These are phyloP conservation scores for Urosaurus nigricauda DNA, from an alignment of 2,797 vertebrate species.

Conservation along the genomic window DNA sequence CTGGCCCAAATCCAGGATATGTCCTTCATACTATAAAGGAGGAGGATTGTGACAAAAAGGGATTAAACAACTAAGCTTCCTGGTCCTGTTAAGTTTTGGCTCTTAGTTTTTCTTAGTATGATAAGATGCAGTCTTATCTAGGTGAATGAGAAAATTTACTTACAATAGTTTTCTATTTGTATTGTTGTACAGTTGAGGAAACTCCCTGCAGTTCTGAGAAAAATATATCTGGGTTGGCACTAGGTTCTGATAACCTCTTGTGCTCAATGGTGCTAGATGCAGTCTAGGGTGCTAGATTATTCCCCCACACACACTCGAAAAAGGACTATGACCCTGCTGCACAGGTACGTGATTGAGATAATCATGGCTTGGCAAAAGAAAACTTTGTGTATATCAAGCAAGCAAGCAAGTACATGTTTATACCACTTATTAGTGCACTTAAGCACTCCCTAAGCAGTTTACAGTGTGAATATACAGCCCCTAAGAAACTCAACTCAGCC, in stretches of 20 bases:
- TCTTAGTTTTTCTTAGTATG: not conserved
- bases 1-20: conserved; percentile 46
- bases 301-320: not conserved
- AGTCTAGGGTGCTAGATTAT: not conserved
- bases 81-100: not conserved
- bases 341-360: not conserved
- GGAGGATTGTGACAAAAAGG: no score
- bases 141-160: not conserved
- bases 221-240: no score
- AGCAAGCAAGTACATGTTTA: no score
- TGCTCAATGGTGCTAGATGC: no score
- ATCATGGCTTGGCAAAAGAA: not conserved
- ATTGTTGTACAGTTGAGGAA: not conserved
- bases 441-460: no score
- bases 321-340: not conserved
- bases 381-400: not conserved
- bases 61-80: not conserved
- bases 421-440: no score
- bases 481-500: not conserved
- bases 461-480: not conserved
- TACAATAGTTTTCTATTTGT: not conserved
- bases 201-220: not conserved
- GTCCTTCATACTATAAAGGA: not conserved
- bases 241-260: not conserved
- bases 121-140: not conserved